These are phyloP conservation scores for Marisa cornuarietis DNA, from an alignment of 1,140 invertebrate species.

Conservation along the genomic window DNA sequence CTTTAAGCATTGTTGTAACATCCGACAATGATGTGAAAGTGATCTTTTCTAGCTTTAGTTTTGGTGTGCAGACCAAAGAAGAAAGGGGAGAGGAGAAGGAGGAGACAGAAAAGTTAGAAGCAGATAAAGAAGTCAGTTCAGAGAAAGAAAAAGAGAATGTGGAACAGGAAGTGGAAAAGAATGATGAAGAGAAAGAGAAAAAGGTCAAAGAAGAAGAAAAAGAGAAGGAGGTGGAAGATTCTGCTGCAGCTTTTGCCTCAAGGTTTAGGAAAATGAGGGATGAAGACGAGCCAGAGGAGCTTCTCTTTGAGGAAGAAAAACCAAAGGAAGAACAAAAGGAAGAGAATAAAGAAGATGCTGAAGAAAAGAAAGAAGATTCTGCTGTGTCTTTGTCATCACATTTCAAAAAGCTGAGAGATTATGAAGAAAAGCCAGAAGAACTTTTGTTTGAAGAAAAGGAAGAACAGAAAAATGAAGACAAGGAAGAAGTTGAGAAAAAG, in stretches of 20 bases:
- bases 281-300: background rate
- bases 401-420: slow-evolving; percentile 32
- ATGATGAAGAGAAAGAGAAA: slow-evolving; percentile 37
- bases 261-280: slow-evolving; percentile 18
- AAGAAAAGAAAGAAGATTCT: slow-evolving; percentile 32
- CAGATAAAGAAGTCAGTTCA: slow-evolving; percentile 18
- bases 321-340: slow-evolving; percentile 28
- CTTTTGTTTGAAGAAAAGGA: slow-evolving; percentile 30
- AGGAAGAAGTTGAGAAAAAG: slow-evolving; percentile 26
- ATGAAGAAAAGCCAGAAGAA: slow-evolving; percentile 35
- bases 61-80: slow-evolving; percentile 25
- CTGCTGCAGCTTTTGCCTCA: slow-evolving; percentile 5
- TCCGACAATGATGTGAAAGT: too few relatives aligned
- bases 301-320: slow-evolving; percentile 27
- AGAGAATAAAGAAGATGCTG: slow-evolving; percentile 24
- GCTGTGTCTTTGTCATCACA: slow-evolving; percentile 24
- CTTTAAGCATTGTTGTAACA: too few relatives aligned
- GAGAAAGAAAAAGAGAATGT: slow-evolving; percentile 29
- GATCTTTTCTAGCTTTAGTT: slow-evolving; percentile 5
- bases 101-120: slow-evolving; percentile 8
- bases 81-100: slow-evolving; percentile 4
- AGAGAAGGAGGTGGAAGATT: slow-evolving; percentile 2
- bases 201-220: slow-evolving; percentile 34
- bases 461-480: slow-evolving; percentile 31
- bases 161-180: slow-evolving; percentile 35